phyloP scores from a whole-genome alignment of 1,140 invertebrate genomes.

The Epicauta chinensis region DNA sequence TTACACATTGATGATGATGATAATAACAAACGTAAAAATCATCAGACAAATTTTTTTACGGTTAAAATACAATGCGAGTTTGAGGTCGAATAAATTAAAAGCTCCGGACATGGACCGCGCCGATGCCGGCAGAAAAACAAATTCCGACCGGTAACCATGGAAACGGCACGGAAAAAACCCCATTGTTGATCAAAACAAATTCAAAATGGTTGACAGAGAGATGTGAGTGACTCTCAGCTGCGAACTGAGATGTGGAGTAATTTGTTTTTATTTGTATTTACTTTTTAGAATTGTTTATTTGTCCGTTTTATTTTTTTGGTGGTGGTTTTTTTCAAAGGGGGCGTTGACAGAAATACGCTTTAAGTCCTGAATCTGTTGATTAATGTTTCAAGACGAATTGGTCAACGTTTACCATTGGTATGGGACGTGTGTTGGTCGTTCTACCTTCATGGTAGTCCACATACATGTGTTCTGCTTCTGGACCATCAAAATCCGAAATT shows the following conservation, averaged over 20 bases:
- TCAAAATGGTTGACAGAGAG: slow-evolving; percentile 34
- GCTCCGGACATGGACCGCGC: slow-evolving; percentile 18
- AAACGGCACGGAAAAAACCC: slow-evolving; percentile 29
- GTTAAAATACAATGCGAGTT: background rate
- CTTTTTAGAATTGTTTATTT: too few relatives aligned
- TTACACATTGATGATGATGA: too few relatives aligned
- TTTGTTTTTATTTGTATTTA: slow-evolving; percentile 24
- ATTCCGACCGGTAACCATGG: slow-evolving; percentile 31
- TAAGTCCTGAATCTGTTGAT: slow-evolving; percentile 31
- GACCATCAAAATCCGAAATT: too few relatives aligned
- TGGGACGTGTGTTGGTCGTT: slow-evolving; percentile 22
- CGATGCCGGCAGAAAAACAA: slow-evolving; percentile 28
- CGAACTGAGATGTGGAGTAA: slow-evolving; percentile 31
- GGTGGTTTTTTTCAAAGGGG: too few relatives aligned
- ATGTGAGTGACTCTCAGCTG: slow-evolving; percentile 16
- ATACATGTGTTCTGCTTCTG: background rate
- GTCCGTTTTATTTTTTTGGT: too few relatives aligned
- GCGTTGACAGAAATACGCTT: slow-evolving; percentile 35
- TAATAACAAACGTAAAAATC: background rate
- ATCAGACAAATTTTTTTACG: background rate
- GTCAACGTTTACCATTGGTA: slow-evolving; percentile 24
- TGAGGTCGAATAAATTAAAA: slow-evolving; percentile 35
- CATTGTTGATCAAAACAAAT: slow-evolving; percentile 35
- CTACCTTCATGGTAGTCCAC: slow-evolving; percentile 1
- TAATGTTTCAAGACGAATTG: slow-evolving; percentile 30